Percentiles rank a stretch among this genome's conserved stretches.
Evolutionary conservation across 1,140 invertebrate species (phyloP).

Genomic region (Meloidogyne floridensis): DNA sequence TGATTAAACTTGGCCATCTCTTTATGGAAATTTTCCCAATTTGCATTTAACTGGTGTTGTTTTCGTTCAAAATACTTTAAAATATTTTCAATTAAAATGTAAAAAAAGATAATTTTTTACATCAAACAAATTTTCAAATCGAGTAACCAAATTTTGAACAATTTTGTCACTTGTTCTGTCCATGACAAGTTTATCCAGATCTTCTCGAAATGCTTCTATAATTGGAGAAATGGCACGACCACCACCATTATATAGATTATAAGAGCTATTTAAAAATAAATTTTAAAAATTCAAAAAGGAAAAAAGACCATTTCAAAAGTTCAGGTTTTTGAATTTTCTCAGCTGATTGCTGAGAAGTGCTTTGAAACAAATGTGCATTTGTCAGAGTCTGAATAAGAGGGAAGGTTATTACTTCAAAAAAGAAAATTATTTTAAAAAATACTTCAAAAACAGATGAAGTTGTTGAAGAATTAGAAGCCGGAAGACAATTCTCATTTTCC

Average conservation of each 20-base stretch:
- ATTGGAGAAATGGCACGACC: slow-evolving; percentile 25
- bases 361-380: slow-evolving; percentile 1
- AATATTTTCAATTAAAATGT: background rate
- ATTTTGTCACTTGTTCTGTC: background rate
- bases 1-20: too few relatives aligned
- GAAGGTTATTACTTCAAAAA: background rate
- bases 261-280: background rate
- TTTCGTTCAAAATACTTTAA: slow-evolving; percentile 30
- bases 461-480: background rate
- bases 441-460: background rate
- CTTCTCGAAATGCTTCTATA: slow-evolving; percentile 13
- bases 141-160: slow-evolving; percentile 21
- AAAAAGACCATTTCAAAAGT: background rate
- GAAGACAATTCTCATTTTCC: slow-evolving; percentile 1
- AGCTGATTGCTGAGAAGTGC: slow-evolving; percentile 13
- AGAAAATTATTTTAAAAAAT: too few relatives aligned
- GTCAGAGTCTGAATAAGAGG: background rate
- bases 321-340: background rate
- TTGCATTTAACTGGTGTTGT: too few relatives aligned
- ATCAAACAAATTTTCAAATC: slow-evolving; percentile 20
- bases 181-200: slow-evolving; percentile 6
- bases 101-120: background rate
- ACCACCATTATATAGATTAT: background rate
- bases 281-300: background rate
- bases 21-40: too few relatives aligned